Base-by-base conservation (phyloP, 2,113 vertebrate genomes). In the Chaetodon trifascialis region DNA sequence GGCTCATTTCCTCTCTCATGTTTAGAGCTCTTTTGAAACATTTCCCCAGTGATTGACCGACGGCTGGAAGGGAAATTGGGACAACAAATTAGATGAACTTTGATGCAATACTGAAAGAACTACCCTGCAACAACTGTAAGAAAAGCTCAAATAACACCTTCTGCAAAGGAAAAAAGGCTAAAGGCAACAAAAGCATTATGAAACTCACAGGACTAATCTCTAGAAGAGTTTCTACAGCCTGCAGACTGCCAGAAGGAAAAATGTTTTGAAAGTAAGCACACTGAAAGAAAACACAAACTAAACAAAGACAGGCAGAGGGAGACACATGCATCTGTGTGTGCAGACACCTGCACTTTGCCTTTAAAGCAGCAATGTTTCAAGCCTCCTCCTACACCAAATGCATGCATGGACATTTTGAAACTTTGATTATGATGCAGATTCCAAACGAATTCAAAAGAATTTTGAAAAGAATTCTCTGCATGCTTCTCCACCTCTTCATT, bases 21-120 rank as follows among this genome's bases (percentile, higher is more conserved):
- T 84, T 85, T 75, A 40, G 62, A 73, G 77, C 68, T 76, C 79
- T 55, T 72, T 54, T 80, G 59, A 79, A 88, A 76, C 46, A 44
- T 77, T 78, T 87, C 62, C 76, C 79, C 62, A 42, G 66, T 87
- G 79, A 90, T 77, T 87, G 89, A 86, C 79, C 34, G 49, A 72
- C 7, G 40, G 76, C 76, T 88, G 62, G 49, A 15, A 82, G 79
- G 79, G 59, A 89, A 89, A 91, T 72, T 70, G 76, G 69, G 71
- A 82, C 78, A 63, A 82, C 60, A 84, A 75, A 86, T 91, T 83
- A 85, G 85, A 84, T 71, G 38, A 86, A 82, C 73, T 77, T 76
- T 54, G 44, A 85, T 79, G 80, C 65, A 80, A 86, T 73, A 56
- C 56, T 1, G 30, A 81, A 71, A 82, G 82, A 64, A 49, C 84